phyloP scores from a whole-genome alignment of 2,797 vertebrate genomes.

The Varecia variegata region DNA sequence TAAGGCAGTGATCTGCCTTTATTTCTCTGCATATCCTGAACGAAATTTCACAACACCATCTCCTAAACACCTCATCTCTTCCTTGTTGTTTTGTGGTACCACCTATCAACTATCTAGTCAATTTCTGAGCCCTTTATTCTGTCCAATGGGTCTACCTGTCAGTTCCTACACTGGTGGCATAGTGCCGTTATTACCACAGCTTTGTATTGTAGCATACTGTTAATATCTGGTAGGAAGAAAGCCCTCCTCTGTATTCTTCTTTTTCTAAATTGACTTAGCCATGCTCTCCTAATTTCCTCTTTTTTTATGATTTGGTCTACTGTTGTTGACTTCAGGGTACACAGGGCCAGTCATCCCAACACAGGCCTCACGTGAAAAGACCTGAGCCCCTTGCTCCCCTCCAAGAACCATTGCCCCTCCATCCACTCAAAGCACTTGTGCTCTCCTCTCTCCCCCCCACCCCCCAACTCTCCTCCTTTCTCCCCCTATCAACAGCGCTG shows the following conservation, averaged over 20 bases:
- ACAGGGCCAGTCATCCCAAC: background rate
- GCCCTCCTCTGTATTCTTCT: background rate
- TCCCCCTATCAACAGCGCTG: slow-evolving; percentile 88
- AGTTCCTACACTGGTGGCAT: background rate
- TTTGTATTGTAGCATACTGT: background rate
- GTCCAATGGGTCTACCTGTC: background rate
- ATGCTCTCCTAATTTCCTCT: background rate
- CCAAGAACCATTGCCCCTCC: too few species aligned
- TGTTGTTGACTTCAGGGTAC: background rate
- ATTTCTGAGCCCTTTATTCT: background rate
- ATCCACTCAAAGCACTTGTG: background rate
- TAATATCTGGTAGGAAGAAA: background rate
- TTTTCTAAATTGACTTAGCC: background rate
- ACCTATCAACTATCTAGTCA: background rate
- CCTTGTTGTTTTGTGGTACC: background rate
- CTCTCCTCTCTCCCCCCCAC: background rate
- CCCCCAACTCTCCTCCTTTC: background rate
- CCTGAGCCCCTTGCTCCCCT: background rate
- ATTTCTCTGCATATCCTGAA: background rate
- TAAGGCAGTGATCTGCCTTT: background rate
- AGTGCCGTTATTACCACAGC: background rate
- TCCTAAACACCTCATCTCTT: background rate
- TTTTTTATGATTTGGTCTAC: background rate
- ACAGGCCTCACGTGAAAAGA: background rate
- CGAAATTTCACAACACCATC: background rate